Base-by-base conservation (phyloP, 2,113 vertebrate genomes). In the Ceyx margarethae region DNA sequence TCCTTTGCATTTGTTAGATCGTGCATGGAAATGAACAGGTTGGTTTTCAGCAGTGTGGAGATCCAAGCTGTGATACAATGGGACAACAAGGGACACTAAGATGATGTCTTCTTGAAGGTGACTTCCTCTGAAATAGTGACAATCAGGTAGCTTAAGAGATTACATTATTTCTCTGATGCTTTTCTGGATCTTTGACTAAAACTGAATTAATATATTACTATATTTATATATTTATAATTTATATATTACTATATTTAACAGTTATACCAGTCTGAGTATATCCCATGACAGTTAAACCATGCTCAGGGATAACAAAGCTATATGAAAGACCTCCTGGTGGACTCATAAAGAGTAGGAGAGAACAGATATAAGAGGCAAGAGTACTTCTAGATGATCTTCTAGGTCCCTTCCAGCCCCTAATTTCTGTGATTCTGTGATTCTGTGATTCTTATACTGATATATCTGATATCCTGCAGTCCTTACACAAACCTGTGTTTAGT, bases 1-100 rank as follows among this genome's bases (percentile, higher is more conserved):
- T 93, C 48, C 28, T 93, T 43, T 68, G 62, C 93, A 90, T 87
- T 89, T 92, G 95, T 94, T 95, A 95, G 86, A 94, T 86, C 76
- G 77, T 31, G 51, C 50, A 95, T 57, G 81, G 89, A 95, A 90
- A 92, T 91, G 19, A 95, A 75, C 71, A 85, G 31, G 57, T 46
- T 90, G 82, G 23, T 57, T 96, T 94, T 94, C 88, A 96, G 90
- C 83, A 33, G 66, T 0, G 0, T 65, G 83, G 42, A 68, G 54
- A 89, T 81, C 80, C 66, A 90, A 95, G 77, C 53, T 5, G 0
- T 92, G 93, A 85, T 92, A 93, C 69, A 66, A 78, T 1, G 9
- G 81, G 62, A 61, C 81, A 50, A 7, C 4, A 42, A 45, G 77
- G 73, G 77, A 46, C 48, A 15, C 35, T 18, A 57, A 60, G 69